Base-by-base conservation (phyloP, 2,113 vertebrate genomes). In the Sylvia atricapilla region DNA sequence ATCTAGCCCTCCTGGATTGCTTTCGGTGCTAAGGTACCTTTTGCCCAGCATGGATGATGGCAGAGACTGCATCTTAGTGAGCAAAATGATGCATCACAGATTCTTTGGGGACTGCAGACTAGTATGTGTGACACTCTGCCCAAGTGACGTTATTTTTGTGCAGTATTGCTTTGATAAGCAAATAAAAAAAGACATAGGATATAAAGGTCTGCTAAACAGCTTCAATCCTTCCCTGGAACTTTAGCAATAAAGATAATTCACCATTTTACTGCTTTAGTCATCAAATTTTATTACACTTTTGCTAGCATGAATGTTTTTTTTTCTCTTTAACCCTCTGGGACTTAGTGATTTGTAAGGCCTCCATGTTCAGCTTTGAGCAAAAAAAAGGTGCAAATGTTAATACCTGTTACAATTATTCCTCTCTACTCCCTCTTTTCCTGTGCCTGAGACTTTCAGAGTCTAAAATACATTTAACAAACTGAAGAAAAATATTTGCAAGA, bases 251-350 rank as follows among this genome's bases (percentile, higher is more conserved):
- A 87, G 50, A 56, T 69, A 89, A 72, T 44, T 82, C 81, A 77
- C 30, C 68, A 55, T 90, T 96, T 94, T 91, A 94, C 58, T 68
- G 39, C 56, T 94, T 67, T 33, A 88, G 89, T 89, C 44, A 90
- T 73, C 67, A 80, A 89, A 79, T 88, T 84, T 70, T 92, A 91
- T 69, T 91, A 87, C 46, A 91, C 69, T 83, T 95, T 77, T 89
- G 49, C 81, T 93, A 94, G 23, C 35, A 64, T 24, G 31, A 66
- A 81, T 56, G 55, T 41, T 89, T 90, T 58, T 62, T 83, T 66
- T 47, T 91, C 72, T 88, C 69, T 41, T 41, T 74, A 90, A 83
- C 75, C 84, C n/a, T 44, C 84, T 3, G 21, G 50, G 47, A 81
- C 35, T 84, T 35, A 39, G 69, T 84, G 74, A 93, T 91, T 95